phyloP scores from a whole-genome alignment of 2,888 invertebrate genomes.

The Odontomyia ornata region DNA sequence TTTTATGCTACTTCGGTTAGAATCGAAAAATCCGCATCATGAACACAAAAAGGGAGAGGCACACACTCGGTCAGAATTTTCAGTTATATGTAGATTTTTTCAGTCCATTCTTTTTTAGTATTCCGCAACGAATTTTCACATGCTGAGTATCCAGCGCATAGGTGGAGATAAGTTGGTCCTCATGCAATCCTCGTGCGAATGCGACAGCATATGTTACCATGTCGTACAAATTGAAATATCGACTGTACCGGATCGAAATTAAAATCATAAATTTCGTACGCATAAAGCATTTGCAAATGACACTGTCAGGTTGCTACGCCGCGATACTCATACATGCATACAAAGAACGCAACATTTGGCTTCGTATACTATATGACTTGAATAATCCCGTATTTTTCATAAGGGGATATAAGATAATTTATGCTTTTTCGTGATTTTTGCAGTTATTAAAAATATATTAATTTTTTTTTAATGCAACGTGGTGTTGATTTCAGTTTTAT shows the following conservation, averaged over 20 bases:
- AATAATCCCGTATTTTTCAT: neutral
- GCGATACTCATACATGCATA: neutral
- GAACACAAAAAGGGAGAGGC: neutral
- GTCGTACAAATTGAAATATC: conserved; percentile 51
- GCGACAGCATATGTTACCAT: conserved; percentile 51
- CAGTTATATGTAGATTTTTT: conserved; percentile 20
- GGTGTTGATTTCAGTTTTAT: too few relatives aligned
- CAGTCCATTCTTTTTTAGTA: conserved; percentile 17
- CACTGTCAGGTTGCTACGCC: conserved; percentile 33
- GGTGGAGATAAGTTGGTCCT: neutral
- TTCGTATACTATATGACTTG: neutral
- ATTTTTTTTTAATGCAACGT: neutral
- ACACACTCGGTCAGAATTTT: neutral
- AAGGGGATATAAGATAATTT: too few relatives aligned
- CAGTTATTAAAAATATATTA: neutral
- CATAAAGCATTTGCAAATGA: conserved; percentile 48
- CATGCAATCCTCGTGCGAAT: conserved; percentile 3
- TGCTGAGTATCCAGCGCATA: neutral
- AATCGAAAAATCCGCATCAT: conserved; percentile 42
- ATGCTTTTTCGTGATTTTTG: too few relatives aligned
- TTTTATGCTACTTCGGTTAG: conserved; percentile 39
- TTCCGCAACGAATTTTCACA: conserved; percentile 27
- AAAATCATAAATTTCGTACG: conserved; percentile 51
- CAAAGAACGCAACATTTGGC: neutral
- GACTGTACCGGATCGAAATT: conserved; percentile 51